A percentile compares a stretch with the other conserved stretches of the same genome.
phyloP scores from a whole-genome alignment of 2,113 vertebrate genomes.

The Ariopsis seemanni region DNA sequence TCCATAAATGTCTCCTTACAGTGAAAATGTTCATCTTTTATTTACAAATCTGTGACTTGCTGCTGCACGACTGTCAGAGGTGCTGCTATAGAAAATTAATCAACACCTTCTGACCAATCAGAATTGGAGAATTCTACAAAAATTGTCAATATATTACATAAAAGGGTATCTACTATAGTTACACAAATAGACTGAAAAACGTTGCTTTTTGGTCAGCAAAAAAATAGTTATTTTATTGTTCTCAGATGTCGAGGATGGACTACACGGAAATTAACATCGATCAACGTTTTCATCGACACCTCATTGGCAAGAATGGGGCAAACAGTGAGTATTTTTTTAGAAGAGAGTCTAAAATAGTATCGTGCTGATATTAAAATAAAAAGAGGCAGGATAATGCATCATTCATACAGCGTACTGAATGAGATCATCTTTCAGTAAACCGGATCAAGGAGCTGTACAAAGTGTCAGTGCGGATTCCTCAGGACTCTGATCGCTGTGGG shows the following conservation, averaged over 20 bases:
- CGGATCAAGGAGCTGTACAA: constrained; percentile 82
- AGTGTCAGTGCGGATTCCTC: constrained; percentile 77
- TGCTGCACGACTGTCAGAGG: background rate
- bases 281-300: constrained; percentile 78
- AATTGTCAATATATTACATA: background rate
- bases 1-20: background rate
- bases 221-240: background rate
- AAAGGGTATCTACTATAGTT: background rate
- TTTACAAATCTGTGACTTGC: background rate
- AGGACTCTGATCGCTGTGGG: constrained; percentile 75
- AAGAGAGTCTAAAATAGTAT: background rate
- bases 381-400: background rate
- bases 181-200: too few relatives aligned
- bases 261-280: constrained; percentile 78
- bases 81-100: background rate
- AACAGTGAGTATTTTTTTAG: constrained; percentile 71
- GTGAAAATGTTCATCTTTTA: background rate
- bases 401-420: background rate
- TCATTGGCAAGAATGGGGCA: constrained; percentile 77
- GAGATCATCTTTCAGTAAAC: constrained; percentile 67
- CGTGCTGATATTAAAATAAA: background rate
- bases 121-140: background rate
- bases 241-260: constrained; percentile 79
- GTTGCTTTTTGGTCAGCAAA: too few relatives aligned
- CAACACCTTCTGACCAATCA: background rate